These are phyloP conservation scores for Picus viridis DNA, from an alignment of 2,797 vertebrate species.

Conservation along the genomic window DNA sequence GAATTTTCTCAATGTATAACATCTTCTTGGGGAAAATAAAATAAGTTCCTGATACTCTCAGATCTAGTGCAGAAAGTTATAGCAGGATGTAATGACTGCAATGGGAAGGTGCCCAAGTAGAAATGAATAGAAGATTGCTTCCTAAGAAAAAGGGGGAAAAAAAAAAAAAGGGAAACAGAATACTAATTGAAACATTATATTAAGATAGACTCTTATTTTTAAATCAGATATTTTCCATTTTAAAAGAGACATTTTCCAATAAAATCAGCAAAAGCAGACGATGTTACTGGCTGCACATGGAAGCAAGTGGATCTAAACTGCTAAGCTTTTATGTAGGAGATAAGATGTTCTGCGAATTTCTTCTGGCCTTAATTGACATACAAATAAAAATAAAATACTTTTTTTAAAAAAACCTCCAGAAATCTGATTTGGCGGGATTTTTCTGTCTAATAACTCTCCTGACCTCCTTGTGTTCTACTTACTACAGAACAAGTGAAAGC, in stretches of 20 bases:
- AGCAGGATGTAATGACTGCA: not conserved
- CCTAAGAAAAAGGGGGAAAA: not conserved
- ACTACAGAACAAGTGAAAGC: not conserved
- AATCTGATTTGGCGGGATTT: not conserved
- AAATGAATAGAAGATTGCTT: not conserved
- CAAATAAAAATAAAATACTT: not conserved
- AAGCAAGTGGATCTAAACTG: not conserved
- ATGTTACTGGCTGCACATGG: not conserved
- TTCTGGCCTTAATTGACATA: not conserved
- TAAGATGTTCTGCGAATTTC: not conserved
- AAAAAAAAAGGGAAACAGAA: not conserved
- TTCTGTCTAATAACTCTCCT: not conserved
- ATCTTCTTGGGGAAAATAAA: not conserved
- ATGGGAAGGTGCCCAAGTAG: not conserved
- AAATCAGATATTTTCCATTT: not conserved
- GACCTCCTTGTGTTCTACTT: not conserved
- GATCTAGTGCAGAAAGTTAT: not conserved
- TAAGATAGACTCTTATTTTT: not conserved
- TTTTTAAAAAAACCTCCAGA: not conserved
- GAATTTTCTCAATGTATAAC: not conserved
- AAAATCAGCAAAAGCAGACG: not conserved
- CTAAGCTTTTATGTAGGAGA: not conserved
- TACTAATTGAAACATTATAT: not conserved
- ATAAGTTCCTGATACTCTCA: not conserved
- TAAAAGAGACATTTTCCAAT: not conserved